These are phyloP conservation scores for Kryptopterus vitreolus DNA, from an alignment of 2,797 vertebrate genomes.

Conservation along the genomic window DNA sequence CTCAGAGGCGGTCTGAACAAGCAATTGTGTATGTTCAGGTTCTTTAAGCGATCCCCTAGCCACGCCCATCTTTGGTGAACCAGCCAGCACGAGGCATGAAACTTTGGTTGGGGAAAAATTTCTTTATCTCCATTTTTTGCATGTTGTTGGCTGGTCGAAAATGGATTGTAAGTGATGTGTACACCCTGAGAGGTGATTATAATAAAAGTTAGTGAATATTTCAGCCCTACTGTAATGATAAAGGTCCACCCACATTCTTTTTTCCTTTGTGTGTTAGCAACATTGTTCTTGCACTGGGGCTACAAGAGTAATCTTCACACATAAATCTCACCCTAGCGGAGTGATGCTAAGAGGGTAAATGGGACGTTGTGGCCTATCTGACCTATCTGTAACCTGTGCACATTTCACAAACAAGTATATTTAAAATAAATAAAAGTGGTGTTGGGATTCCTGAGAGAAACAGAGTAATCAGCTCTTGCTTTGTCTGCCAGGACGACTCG, in stretches of 20 bases:
- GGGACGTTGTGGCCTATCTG: background rate
- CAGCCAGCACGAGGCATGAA: too few relatives aligned
- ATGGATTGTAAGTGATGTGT: background rate
- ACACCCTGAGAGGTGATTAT: background rate
- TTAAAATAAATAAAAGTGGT: background rate
- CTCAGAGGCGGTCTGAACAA: too few relatives aligned
- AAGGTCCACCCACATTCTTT: background rate
- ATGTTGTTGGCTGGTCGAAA: too few relatives aligned
- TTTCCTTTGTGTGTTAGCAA: background rate
- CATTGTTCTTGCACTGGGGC: background rate
- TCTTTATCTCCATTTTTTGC: too few relatives aligned
- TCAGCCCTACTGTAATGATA: background rate
- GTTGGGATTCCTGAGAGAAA: background rate
- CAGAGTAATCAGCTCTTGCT: background rate
- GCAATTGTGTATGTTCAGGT: too few relatives aligned
- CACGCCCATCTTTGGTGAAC: too few relatives aligned
- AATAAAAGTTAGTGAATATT: background rate
- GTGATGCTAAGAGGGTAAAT: background rate
- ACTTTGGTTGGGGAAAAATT: too few relatives aligned
- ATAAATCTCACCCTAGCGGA: background rate
- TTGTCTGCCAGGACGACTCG: constrained; percentile 51
- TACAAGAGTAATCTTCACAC: background rate
- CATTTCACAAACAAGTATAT: too few relatives aligned
- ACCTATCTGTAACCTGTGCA: background rate
- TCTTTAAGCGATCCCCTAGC: too few relatives aligned